These are phyloP conservation scores for Palaemon carinicauda DNA, from an alignment of 1,140 invertebrate genomes.

Conservation along the genomic window DNA sequence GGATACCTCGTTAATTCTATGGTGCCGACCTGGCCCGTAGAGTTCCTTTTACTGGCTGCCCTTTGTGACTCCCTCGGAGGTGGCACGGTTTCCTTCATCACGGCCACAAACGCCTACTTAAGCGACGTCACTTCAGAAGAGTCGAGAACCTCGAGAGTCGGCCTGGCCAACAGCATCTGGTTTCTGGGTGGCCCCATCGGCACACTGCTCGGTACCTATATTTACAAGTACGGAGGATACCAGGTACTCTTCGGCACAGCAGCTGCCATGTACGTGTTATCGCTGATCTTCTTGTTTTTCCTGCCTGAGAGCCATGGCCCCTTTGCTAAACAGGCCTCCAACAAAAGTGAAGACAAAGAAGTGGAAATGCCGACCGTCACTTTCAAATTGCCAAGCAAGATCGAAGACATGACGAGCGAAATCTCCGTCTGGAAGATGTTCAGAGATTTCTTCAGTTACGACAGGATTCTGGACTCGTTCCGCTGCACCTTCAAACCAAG, in stretches of 20 bases:
- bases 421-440: constrained; percentile 51
- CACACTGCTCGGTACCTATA: constrained; percentile 69
- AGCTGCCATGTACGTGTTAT: constrained; percentile 21
- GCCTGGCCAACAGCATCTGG: constrained; percentile 83
- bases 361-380: neutral
- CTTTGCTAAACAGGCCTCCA: constrained; percentile 13
- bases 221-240: constrained; percentile 56
- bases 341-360: neutral
- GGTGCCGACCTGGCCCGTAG: constrained; percentile 76
- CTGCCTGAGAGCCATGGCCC: constrained; percentile 56
- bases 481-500: constrained; percentile 56
- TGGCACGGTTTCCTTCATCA: constrained; percentile 87
- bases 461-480: constrained; percentile 57
- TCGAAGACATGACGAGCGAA: neutral
- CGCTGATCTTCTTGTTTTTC: constrained; percentile 46
- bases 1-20: constrained; percentile 82
- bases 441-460: constrained; percentile 54
- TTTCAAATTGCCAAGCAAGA: neutral
- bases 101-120: constrained; percentile 89
- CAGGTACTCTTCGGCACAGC: constrained; percentile 50
- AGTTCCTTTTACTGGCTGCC: constrained; percentile 65
- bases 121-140: constrained; percentile 83
- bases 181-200: constrained; percentile 83
- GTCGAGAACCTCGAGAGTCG: constrained; percentile 81
- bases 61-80: constrained; percentile 72